Percentiles rank a stretch among this genome's conserved stretches.
Evolutionary conservation across 2,113 vertebrate genomes (phyloP).

Genomic region (Erythrolamprus reginae): DNA sequence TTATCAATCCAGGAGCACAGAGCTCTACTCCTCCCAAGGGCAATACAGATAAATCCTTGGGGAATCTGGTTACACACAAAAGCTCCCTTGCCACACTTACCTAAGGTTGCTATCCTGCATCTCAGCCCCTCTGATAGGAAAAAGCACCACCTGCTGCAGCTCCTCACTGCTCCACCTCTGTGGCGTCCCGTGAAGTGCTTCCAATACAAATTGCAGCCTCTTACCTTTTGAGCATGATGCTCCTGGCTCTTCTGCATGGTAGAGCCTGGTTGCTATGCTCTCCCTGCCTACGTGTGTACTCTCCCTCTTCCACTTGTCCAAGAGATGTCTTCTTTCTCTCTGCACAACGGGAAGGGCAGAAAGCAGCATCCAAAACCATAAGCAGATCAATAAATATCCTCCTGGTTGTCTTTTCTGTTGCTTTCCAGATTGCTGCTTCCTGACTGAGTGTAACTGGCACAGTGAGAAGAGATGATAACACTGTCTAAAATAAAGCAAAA

Average conservation of each 20-base stretch:
- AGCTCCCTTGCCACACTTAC: neutral
- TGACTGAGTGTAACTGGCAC: neutral
- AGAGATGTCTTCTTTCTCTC: neutral
- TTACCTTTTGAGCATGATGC: slow-evolving; percentile 72
- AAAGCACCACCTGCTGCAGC: neutral
- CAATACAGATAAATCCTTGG: neutral
- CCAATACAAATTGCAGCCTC: neutral
- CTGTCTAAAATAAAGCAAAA: neutral
- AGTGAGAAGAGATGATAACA: neutral
- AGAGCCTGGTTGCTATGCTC: slow-evolving; percentile 53
- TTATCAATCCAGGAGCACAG: neutral
- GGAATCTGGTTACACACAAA: neutral
- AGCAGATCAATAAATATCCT: neutral
- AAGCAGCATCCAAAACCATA: slow-evolving; percentile 11
- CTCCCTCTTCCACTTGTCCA: slow-evolving; percentile 7
- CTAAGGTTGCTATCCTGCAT: neutral
- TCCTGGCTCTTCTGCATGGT: slow-evolving; percentile 71
- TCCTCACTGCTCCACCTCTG: neutral
- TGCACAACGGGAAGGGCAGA: neutral
- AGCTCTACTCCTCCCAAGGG: rapidly evolving
- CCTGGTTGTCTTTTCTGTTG: neutral
- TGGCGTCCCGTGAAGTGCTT: neutral
- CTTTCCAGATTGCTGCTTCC: neutral
- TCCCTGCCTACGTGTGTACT: slow-evolving; percentile 26
- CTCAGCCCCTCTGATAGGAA: neutral